These are phyloP conservation scores for Sacculina carcini DNA, from an alignment of 2,888 invertebrate genomes.

Conservation along the genomic window DNA sequence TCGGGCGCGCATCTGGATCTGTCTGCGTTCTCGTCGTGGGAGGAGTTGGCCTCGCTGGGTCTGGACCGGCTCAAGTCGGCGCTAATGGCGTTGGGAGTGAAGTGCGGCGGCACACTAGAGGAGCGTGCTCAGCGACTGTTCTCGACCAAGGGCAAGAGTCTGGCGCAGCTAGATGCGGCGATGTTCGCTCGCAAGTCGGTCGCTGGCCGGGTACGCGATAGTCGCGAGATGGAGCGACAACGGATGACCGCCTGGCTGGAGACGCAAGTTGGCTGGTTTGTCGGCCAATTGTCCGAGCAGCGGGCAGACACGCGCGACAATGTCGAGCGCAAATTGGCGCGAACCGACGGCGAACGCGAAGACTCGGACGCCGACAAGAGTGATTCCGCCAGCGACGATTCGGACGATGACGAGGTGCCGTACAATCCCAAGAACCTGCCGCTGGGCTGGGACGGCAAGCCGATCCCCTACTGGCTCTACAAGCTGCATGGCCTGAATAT, in stretches of 20 bases:
- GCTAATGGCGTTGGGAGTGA: constrained; percentile 78
- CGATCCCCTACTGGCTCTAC: constrained; percentile 85
- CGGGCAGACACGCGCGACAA: constrained; percentile 84
- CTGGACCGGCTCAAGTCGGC: constrained; percentile 92
- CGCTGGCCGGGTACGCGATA: constrained; percentile 27
- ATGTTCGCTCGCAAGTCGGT: constrained; percentile 73
- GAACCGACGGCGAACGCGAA: constrained; percentile 73
- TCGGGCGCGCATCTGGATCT: constrained; percentile 89
- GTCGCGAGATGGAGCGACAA: constrained; percentile 33
- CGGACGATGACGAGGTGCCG: constrained; percentile 73
- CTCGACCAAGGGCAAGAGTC: constrained; percentile 59
- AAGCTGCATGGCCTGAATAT: constrained; percentile 96
- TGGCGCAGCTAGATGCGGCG: constrained; percentile 68
- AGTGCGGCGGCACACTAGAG: constrained; percentile 93
- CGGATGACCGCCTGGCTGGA: constrained; percentile 68
- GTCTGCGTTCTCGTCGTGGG: constrained; percentile 91
- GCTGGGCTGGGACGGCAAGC: constrained; percentile 93
- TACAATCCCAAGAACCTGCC: constrained; percentile 99
- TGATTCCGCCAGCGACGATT: constrained; percentile 43
- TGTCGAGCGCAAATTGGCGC: constrained; percentile 89
- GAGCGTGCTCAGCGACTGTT: constrained; percentile 89
- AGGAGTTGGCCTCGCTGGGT: constrained; percentile 86
- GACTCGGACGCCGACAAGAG: constrained; percentile 75
- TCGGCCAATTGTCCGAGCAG: constrained; percentile 57
- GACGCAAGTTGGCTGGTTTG: constrained; percentile 42